Conservation (phyloP, 2,797 vertebrate species). For the Amblyraja radiata region DNA sequence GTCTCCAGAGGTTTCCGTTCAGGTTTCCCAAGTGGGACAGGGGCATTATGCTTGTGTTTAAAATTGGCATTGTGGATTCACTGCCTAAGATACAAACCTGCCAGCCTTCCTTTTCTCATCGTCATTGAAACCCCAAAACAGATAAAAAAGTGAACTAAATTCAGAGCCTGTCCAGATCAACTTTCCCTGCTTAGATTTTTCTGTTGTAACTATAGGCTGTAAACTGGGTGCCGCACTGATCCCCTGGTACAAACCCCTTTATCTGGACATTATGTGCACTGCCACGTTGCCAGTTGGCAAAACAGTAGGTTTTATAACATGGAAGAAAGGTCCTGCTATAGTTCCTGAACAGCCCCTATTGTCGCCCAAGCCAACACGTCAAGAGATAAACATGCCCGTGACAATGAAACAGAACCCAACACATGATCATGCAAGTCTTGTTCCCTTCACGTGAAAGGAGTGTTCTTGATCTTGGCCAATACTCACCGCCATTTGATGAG, state of each 20-base stretch:
- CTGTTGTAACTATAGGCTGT: not conserved
- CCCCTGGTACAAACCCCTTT: not conserved
- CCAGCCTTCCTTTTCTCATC: not conserved
- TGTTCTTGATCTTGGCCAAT: not conserved
- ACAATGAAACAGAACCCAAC: not conserved
- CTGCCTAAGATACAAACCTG: not conserved
- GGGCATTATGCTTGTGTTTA: not conserved
- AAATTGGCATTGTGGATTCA: not conserved
- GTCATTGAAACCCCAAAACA: not conserved
- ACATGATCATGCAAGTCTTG: not conserved
- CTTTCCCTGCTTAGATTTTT: not conserved
- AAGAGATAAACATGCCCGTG: not conserved
- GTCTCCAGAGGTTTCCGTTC: too few relatives aligned
- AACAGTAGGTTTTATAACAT: not conserved
- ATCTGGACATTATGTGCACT: not conserved
- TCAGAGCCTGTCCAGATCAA: not conserved
- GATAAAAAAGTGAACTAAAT: not conserved
- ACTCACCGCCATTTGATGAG: conserved; percentile 97
- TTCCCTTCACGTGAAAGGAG: not conserved
- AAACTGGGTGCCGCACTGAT: not conserved
- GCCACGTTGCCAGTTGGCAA: not conserved
- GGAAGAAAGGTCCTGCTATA: not conserved
- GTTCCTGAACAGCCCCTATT: not conserved
- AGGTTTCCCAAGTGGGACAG: too few relatives aligned
- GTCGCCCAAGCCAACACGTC: not conserved